A percentile compares a stretch with the other conserved stretches of the same genome.
Evolutionary conservation across 2,113 vertebrate genomes (phyloP).

Genomic region (Chelonoidis abingdonii): DNA sequence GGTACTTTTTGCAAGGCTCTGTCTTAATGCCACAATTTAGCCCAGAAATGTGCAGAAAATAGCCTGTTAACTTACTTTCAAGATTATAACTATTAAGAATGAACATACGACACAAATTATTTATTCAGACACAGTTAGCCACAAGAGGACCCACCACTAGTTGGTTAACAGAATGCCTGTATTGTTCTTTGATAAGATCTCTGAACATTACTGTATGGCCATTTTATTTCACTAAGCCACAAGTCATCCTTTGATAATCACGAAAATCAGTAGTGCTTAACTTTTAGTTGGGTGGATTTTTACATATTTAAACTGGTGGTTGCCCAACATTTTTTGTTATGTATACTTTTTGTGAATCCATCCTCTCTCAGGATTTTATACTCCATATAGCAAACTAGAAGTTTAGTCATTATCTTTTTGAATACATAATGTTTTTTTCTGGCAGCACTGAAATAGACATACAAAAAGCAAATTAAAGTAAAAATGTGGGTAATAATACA

Average conservation of each 20-base stretch:
- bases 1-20: not conserved
- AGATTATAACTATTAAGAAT: not conserved
- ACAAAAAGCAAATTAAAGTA: not conserved
- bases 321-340: not conserved
- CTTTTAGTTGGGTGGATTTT: conserved; percentile 14
- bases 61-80: not conserved
- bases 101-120: not conserved
- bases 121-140: not conserved
- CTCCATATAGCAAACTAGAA: not conserved
- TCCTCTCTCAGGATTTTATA: not conserved
- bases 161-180: rapidly evolving
- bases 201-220: not conserved
- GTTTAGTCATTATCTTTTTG: not conserved
- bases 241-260: not conserved
- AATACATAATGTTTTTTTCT: not conserved
- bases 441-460: not conserved
- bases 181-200: not conserved
- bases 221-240: not conserved
- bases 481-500: not conserved
- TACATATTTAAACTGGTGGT: not conserved
- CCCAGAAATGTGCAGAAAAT: conserved; percentile 2
- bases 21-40: not conserved
- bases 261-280: not conserved
- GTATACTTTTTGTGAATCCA: not conserved
- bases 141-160: conserved; percentile 1